A percentile compares a stretch with the other conserved stretches of the same genome.
phyloP scores from a whole-genome alignment of 1,140 invertebrate genomes.

The Trichomalopsis sarcophagae region DNA sequence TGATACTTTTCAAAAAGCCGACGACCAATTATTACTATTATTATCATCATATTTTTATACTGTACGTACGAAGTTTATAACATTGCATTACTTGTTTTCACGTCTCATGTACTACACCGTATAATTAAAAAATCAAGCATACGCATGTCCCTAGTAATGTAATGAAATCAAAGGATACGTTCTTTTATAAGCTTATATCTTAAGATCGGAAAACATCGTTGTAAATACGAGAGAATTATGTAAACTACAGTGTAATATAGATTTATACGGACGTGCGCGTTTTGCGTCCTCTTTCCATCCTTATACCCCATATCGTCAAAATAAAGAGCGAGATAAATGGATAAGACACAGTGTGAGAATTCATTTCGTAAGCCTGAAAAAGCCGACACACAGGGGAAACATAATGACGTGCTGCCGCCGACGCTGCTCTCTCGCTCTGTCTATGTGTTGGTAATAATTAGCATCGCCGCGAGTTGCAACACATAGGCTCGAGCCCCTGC shows the following conservation, averaged over 20 bases:
- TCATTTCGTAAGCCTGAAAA: slow-evolving; percentile 70
- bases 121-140: slow-evolving; percentile 15
- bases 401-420: slow-evolving; percentile 64
- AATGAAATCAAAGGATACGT: neutral
- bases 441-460: slow-evolving; percentile 66
- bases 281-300: slow-evolving; percentile 51
- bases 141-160: neutral
- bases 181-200: slow-evolving; percentile 28
- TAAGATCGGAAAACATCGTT: slow-evolving; percentile 50
- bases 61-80: neutral
- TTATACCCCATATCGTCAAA: slow-evolving; percentile 45
- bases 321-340: slow-evolving; percentile 67
- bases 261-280: slow-evolving; percentile 52
- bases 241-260: slow-evolving; percentile 67
- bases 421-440: slow-evolving; percentile 17
- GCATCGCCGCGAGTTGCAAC: slow-evolving; percentile 58
- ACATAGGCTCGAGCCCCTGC: slow-evolving; percentile 39
- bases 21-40: neutral
- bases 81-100: slow-evolving; percentile 11
- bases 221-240: slow-evolving; percentile 66
- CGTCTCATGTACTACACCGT: neutral
- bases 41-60: neutral
- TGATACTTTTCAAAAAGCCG: neutral
- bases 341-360: slow-evolving; percentile 70
- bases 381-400: slow-evolving; percentile 52